Evolutionary conservation across 2,888 invertebrate species (phyloP).

Genomic region (Ormyrus pomaceus): DNA sequence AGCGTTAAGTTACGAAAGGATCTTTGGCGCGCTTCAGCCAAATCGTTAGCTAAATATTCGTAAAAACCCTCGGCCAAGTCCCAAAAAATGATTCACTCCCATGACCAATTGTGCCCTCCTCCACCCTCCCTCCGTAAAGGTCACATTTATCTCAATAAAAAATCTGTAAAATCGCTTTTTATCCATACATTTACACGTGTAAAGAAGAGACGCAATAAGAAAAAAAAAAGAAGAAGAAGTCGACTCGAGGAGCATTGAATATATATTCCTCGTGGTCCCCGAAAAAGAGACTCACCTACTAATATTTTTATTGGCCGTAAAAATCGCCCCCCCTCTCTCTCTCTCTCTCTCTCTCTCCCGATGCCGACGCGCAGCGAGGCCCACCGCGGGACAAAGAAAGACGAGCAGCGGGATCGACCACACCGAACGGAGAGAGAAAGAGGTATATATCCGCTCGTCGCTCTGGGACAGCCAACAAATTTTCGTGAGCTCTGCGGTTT

Average conservation of each 20-base stretch:
- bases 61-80: conserved; percentile 23
- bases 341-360: no score
- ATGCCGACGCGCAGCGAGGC: not conserved
- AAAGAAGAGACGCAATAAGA: conserved; percentile 2
- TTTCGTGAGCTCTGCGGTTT: conserved; percentile 44
- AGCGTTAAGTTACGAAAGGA: no score
- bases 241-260: conserved; percentile 40
- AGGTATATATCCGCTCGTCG: not conserved
- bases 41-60: conserved; percentile 31
- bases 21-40: not conserved
- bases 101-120: not conserved
- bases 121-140: not conserved
- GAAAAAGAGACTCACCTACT: conserved; percentile 64
- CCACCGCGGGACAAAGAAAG: conserved; percentile 11
- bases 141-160: conserved; percentile 45
- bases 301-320: conserved; percentile 73
- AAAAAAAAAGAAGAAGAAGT: conserved; percentile 5
- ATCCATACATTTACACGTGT: conserved; percentile 36
- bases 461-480: conserved; percentile 20
- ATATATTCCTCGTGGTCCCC: conserved; percentile 13
- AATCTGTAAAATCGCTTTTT: conserved; percentile 50
- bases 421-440: conserved; percentile 15
- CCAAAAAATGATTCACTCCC: conserved; percentile 21
- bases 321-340: conserved; percentile 59
- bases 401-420: conserved; percentile 21